Evolutionary conservation across 2,113 vertebrate genomes (phyloP).

Genomic region (Alouatta palliata): DNA sequence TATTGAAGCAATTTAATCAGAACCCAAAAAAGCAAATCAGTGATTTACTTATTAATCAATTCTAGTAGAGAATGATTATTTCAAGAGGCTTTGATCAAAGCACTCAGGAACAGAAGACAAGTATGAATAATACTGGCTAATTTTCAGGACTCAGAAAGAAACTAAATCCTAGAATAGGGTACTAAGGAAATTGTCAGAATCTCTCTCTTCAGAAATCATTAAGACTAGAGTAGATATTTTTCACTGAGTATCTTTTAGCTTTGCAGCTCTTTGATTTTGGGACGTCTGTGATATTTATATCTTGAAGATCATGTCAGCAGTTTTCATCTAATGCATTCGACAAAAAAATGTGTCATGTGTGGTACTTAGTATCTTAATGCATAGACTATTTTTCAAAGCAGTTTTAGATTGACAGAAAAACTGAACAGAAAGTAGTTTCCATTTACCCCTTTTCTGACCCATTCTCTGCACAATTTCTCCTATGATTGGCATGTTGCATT

Average conservation of each 20-base stretch:
- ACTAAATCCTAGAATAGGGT: background rate
- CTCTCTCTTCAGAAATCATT: background rate
- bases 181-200: background rate
- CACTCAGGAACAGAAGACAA: background rate
- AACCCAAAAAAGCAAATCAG: background rate
- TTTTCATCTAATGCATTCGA: background rate
- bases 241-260: background rate
- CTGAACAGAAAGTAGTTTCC: background rate
- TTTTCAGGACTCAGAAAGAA: background rate
- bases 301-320: background rate
- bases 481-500: background rate
- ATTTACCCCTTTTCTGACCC: rapidly evolving
- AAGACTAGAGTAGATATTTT: background rate
- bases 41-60: constrained; percentile 11
- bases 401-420: constrained; percentile 27
- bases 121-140: background rate
- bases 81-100: background rate
- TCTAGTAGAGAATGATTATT: background rate
- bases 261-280: background rate
- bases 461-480: background rate
- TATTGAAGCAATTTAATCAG: background rate
- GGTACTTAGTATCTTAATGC: background rate
- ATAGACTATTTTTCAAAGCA: background rate
- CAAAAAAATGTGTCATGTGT: background rate
- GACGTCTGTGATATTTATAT: background rate